Percentiles rank a stretch among this genome's conserved stretches.
Evolutionary conservation across 2,797 vertebrate species (phyloP).

Genomic region (Sciaenops ocellatus): DNA sequence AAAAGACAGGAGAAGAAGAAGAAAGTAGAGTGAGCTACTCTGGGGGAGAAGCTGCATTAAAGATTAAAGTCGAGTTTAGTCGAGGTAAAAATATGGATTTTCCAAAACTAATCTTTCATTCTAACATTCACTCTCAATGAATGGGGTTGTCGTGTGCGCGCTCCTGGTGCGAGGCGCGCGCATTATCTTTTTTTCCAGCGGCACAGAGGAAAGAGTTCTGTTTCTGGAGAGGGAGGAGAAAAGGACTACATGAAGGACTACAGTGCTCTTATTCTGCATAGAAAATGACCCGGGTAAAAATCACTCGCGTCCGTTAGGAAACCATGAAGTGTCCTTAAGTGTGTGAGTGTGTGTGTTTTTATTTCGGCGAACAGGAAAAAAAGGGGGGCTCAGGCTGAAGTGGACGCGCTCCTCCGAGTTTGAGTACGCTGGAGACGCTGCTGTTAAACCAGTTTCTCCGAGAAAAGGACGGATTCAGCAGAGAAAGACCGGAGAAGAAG

Average conservation of each 20-base stretch:
- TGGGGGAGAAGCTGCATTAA: not conserved
- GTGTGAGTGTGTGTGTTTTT: conserved; percentile 9
- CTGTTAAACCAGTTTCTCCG: conserved; percentile 52
- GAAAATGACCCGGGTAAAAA: conserved; percentile 45
- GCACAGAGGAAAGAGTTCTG: conserved; percentile 69
- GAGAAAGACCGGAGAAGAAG: conserved; percentile 54
- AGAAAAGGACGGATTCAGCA: conserved; percentile 51
- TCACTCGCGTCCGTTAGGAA: conserved; percentile 22
- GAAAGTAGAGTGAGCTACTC: not conserved
- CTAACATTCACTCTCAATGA: conserved; percentile 58
- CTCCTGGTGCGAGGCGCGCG: conserved; percentile 64
- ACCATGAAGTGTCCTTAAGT: conserved; percentile 51
- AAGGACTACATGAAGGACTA: conserved; percentile 68
- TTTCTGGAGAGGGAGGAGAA: conserved; percentile 73
- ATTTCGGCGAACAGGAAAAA: conserved; percentile 37
- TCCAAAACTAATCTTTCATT: not conserved
- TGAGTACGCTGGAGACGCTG: conserved; percentile 49
- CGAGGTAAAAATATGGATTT: not conserved
- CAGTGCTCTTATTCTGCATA: conserved; percentile 36
- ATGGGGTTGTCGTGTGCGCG: conserved; percentile 71
- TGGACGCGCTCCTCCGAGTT: conserved; percentile 63
- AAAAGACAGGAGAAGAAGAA: not conserved
- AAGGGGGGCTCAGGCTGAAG: conserved; percentile 40
- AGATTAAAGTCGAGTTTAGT: not conserved
- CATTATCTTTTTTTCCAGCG: conserved; percentile 65